Base-by-base conservation (phyloP, 2,797 vertebrate species). In the Sorex maritimensis region DNA sequence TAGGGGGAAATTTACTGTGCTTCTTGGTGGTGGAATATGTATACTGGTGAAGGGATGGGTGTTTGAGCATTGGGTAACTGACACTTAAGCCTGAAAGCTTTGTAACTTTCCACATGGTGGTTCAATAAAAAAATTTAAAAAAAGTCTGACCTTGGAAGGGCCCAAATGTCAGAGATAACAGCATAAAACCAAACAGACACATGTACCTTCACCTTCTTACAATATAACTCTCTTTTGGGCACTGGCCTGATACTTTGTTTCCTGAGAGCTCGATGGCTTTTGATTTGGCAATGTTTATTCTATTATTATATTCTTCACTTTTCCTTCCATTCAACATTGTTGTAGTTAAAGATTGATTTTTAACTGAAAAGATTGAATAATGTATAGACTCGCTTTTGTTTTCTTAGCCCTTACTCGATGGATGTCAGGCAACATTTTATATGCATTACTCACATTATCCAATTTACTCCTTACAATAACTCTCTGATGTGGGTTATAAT, bases 371-470 rank as follows among this genome's bases (percentile, higher is more conserved):
- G 24, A 65, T 41, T 12, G 44, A 93, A 81, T 52, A 38, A 28
- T 63, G 41, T 55, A 1, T n/a, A 77, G 52, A 85, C 55, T 65
- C 84, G 49, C 26, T 80, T 55, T 7, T 63, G 68, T 63, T 95
- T 90, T 69, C n/a, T 91, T 92, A 79, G 85, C n/a, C 21, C 10
- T 85, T 58, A 41, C n/a, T 82, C 28, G 44, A 77, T 65, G 44
- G 44, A 77, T 65, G 44, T 4, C 38, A 77, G 72, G 67, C 34
- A 63, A 28, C 65, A 17, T 79, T 94, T 67, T 68, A 46, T 41
- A 28, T 24, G 17, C 4, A 46, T 89, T 90, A 78, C 2, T 44
- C 28, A 49, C 4, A 75, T 28, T 12, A 80, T 28, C 72, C 55
- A 5, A 26, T 86, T 90, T 52, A 26, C 65, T 86, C 21, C 41